phyloP scores from a whole-genome alignment of 2,113 vertebrate genomes.

The Chascanopsetta lugubris region DNA sequence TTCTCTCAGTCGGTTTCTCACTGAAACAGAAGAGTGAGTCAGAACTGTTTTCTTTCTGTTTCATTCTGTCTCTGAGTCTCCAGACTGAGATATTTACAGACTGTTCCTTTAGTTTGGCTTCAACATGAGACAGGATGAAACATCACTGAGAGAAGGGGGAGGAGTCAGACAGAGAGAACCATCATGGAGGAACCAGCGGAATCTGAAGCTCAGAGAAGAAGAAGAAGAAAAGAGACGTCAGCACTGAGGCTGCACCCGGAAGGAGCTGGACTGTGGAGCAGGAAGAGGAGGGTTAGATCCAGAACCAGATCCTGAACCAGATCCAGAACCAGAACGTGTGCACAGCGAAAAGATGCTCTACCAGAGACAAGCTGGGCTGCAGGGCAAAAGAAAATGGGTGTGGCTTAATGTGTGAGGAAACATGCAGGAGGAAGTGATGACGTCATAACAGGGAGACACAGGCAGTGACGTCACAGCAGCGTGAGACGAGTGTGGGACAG shows the following conservation, averaged over 20 bases:
- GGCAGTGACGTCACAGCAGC: not conserved
- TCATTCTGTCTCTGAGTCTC: slow-evolving; percentile 28
- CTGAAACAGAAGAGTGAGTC: slow-evolving; percentile 75
- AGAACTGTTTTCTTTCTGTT: not conserved
- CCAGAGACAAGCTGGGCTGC: not conserved
- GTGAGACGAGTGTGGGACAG: not conserved
- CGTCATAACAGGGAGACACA: not conserved
- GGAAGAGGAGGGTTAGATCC: not conserved
- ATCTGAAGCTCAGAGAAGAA: not conserved
- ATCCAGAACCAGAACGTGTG: not conserved
- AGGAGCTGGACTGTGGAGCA: not conserved
- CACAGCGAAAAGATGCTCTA: not conserved
- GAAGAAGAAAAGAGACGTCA: not conserved
- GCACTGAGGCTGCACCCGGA: not conserved
- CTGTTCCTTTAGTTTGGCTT: not conserved
- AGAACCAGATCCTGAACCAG: not conserved
- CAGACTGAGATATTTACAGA: not conserved
- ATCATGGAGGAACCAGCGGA: not conserved
- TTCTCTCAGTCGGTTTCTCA: slow-evolving; percentile 88
- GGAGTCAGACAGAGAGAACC: not conserved
- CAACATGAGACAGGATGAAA: slow-evolving; percentile 14
- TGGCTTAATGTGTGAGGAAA: not conserved
- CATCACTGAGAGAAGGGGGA: not conserved
- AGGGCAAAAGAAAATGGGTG: not conserved
- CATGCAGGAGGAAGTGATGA: slow-evolving; percentile 27